Evolutionary conservation across 2,797 vertebrate genomes (phyloP).

Genomic region (Chelon labrosus): DNA sequence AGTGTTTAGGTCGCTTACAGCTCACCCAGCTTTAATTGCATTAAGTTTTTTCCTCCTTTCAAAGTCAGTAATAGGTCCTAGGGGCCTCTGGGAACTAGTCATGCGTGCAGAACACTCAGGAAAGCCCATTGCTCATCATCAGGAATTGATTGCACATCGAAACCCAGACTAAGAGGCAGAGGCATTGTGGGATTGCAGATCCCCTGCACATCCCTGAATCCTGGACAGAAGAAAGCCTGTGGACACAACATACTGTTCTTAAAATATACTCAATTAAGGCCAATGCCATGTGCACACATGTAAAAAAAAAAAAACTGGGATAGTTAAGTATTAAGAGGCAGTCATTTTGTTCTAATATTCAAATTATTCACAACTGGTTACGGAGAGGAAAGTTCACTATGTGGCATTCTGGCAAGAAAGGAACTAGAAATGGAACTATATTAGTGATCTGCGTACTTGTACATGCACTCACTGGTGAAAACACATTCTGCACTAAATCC

Average conservation of each 20-base stretch:
- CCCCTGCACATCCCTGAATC: background rate
- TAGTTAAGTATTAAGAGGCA: background rate
- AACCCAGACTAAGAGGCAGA: conserved; percentile 24
- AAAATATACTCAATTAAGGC: background rate
- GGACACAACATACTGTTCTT: background rate
- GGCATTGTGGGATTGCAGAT: conserved; percentile 26
- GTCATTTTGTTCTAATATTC: too few relatives aligned
- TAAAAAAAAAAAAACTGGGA: too few relatives aligned
- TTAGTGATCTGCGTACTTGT: too few relatives aligned
- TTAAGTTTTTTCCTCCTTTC: conserved; percentile 7
- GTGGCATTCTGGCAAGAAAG: too few relatives aligned
- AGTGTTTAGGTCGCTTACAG: conserved; percentile 50
- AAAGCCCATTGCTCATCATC: conserved; percentile 33
- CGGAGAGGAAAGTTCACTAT: too few relatives aligned
- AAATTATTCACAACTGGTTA: too few relatives aligned
- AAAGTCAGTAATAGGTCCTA: conserved; percentile 27
- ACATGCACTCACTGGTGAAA: too few relatives aligned
- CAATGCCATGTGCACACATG: background rate
- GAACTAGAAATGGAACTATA: too few relatives aligned
- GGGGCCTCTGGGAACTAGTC: conserved; percentile 30
- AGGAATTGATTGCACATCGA: conserved; percentile 47
- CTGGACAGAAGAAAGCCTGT: background rate
- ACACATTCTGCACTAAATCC: too few relatives aligned
- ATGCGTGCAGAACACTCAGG: conserved; percentile 30
- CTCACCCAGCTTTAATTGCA: conserved; percentile 29